Base-by-base conservation (phyloP, 2,113 vertebrate genomes). In the Ramphastos sulfuratus region DNA sequence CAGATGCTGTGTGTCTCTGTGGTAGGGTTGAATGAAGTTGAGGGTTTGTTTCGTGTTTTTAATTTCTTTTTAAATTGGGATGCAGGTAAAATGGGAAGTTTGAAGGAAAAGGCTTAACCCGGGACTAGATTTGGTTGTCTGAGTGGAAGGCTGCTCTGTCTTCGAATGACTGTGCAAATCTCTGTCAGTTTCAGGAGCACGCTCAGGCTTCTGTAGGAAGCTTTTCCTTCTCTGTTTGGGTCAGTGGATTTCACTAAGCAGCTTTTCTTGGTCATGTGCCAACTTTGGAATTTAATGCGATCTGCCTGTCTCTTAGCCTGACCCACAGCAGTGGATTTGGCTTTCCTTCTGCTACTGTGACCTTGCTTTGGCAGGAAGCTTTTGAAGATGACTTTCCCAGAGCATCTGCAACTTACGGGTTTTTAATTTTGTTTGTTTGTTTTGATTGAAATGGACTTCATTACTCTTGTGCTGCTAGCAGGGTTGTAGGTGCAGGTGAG, bases 191-290 rank as follows among this genome's bases (percentile, higher is more conserved):
- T 73, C 75, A 75, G 69, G 66, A 85, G 39, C 59, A 15, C 12
- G 27, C 35, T 92, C 21, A 65, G 50, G 50, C 73, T 88, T 83
- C 70, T 86, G 52, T 74, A 31, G 48, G 58, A 84, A 90, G 83
- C 83, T 92, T 90, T 69, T 75, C 50, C 59, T 79, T 69, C 4
- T 28, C 56, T 63, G 37, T 92, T 88, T 81, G 86, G 86, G 77
- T 87, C 15, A 24, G 55, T 78, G 91, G 90, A 87, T 93, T 93
- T 89, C 81, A 82, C 67, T 93, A 92, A 94, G 81, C 89, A 82
- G 91, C 95, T 93, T 95, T 85, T 59, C 83, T 92, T 95, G 92
- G 61, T 87, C 74, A 28, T 55, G 59, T 58, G 86, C 90, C 95
- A 92, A 35, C 70, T 87, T 35, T 48, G 70, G 82, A 80, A 74